Conservation (phyloP, 2,797 vertebrate genomes). For the Gallinago solitaria region DNA sequence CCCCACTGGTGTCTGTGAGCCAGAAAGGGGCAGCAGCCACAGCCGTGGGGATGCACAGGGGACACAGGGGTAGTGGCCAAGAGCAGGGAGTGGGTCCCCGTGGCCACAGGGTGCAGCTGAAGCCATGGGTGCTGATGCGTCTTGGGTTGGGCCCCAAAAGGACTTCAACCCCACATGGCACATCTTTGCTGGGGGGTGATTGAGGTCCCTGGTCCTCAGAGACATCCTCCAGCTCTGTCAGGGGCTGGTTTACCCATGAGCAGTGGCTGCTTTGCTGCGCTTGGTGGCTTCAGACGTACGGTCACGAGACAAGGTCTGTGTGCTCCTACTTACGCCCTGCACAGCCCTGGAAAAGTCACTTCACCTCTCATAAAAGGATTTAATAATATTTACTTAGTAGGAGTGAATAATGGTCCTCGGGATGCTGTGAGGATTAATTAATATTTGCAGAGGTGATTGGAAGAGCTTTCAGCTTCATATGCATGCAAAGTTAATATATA, state of each 20-base stretch:
- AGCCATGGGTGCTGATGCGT: background rate
- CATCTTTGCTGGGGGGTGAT: accelerated
- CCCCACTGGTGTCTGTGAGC: background rate
- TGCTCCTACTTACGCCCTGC: background rate
- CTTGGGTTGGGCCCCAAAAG: background rate
- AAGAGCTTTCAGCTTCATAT: constrained; percentile 19
- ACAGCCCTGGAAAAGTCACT: background rate
- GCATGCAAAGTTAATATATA: constrained; percentile 2
- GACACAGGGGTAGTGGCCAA: background rate
- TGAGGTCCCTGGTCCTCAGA: background rate
- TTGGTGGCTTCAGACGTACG: accelerated
- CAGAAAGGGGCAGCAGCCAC: background rate
- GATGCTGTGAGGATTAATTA: constrained; percentile 7
- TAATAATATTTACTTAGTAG: constrained; percentile 47
- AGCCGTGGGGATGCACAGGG: accelerated
- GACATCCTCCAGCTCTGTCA: background rate
- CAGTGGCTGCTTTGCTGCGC: accelerated
- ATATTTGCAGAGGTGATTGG: constrained; percentile 57
- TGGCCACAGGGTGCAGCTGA: background rate
- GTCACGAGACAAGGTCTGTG: background rate
- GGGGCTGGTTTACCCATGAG: background rate
- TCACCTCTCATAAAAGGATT: constrained; percentile 38
- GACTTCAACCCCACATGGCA: accelerated
- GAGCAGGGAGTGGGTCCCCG: background rate
- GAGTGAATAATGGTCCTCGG: constrained; percentile 46